Evolutionary conservation across 1,140 invertebrate species (phyloP).

Genomic region (Formica selysi): DNA sequence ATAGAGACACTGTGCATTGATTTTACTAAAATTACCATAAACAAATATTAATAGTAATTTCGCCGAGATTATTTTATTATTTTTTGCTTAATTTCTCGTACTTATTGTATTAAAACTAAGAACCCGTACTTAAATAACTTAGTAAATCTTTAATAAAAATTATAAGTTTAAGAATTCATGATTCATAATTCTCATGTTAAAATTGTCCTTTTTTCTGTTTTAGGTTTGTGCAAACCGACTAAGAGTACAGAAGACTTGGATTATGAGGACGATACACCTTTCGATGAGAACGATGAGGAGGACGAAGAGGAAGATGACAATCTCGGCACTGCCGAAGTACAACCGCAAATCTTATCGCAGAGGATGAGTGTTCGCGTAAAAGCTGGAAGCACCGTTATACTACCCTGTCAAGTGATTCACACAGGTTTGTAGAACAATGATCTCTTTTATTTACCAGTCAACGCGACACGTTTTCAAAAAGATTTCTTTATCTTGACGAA

Average conservation of each 20-base stretch:
- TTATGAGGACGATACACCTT: conserved; percentile 66
- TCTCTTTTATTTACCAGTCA: not conserved
- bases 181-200: not conserved
- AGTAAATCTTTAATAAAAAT: not conserved
- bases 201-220: conserved; percentile 45
- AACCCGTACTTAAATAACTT: not conserved
- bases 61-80: not conserved
- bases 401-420: conserved; percentile 74
- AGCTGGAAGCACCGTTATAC: conserved; percentile 68
- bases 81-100: not conserved
- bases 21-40: not conserved
- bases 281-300: conserved; percentile 68
- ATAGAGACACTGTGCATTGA: not conserved
- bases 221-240: conserved; percentile 74
- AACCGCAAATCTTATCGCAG: conserved; percentile 68
- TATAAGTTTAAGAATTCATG: not conserved
- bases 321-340: conserved; percentile 24
- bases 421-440: conserved; percentile 66
- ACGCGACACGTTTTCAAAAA: not conserved
- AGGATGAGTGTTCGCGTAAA: conserved; percentile 41
- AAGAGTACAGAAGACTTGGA: conserved; percentile 60
- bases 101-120: not conserved
- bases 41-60: not conserved
- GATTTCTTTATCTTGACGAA: not conserved
- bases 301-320: conserved; percentile 62